These are phyloP conservation scores for Portunus trituberculatus DNA, from an alignment of 1,140 invertebrate genomes.

Conservation along the genomic window DNA sequence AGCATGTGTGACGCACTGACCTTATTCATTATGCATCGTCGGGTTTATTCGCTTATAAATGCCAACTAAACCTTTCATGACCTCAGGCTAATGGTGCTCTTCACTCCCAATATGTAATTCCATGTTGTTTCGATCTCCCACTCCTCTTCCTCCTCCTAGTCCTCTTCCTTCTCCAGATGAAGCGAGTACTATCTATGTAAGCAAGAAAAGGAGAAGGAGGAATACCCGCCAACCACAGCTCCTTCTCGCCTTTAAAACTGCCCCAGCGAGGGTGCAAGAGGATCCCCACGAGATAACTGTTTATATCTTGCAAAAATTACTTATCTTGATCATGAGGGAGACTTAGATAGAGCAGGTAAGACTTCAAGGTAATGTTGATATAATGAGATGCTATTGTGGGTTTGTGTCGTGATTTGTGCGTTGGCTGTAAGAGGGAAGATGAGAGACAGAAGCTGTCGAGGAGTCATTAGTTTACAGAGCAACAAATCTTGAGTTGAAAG, in stretches of 20 bases:
- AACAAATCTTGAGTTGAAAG: no score
- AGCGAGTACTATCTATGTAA: no score
- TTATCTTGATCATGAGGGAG: background rate
- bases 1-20: background rate
- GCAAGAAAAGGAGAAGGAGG: background rate
- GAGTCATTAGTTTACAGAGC: no score
- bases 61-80: conserved; percentile 31
- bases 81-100: background rate
- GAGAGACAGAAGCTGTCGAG: no score
- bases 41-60: conserved; percentile 25
- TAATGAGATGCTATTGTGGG: no score
- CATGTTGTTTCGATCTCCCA: no score
- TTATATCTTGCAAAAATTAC: background rate
- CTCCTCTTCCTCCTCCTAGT: no score
- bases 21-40: conserved; percentile 35
- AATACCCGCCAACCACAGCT: background rate
- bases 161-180: background rate
- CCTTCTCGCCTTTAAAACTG: conserved; percentile 29
- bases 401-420: no score
- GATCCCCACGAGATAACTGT: background rate
- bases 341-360: background rate
- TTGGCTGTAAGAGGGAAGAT: no score
- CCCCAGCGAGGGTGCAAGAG: background rate
- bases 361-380: no score
- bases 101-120: background rate